Percentiles rank a stretch among this genome's conserved stretches.
These are phyloP conservation scores for Troides aeacus DNA, from an alignment of 2,888 invertebrate species.

Conservation along the genomic window DNA sequence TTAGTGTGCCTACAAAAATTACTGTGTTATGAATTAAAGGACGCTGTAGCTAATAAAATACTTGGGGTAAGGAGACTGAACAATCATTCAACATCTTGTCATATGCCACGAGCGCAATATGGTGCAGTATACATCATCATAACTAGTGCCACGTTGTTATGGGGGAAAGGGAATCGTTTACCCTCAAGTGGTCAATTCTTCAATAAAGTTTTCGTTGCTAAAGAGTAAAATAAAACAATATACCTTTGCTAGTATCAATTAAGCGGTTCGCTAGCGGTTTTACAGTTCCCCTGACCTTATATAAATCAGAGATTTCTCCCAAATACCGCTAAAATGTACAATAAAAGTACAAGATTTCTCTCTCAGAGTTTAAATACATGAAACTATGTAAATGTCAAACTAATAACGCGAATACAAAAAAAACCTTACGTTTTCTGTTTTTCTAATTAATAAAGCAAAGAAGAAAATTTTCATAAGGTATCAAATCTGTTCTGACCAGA, in stretches of 20 bases:
- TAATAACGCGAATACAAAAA: background rate
- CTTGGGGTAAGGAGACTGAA: no score
- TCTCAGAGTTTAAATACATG: background rate
- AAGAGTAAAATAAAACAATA: conserved; percentile 52
- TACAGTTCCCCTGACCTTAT: conserved; percentile 47
- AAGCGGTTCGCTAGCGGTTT: conserved; percentile 54
- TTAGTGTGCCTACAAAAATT: no score
- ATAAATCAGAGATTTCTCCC: conserved; percentile 42
- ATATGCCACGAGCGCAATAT: no score
- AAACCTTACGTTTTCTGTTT: background rate
- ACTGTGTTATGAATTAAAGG: no score
- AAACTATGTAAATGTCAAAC: background rate
- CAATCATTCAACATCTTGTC: no score
- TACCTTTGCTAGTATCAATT: conserved; percentile 54
- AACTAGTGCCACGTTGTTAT: no score
- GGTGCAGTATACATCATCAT: no score
- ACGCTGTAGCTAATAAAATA: no score
- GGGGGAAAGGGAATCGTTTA: no score
- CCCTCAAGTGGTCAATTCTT: conserved; percentile 1
- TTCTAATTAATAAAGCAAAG: no score
- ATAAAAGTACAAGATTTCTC: conserved; percentile 29
- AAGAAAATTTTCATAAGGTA: no score
- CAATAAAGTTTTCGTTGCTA: conserved; percentile 18
- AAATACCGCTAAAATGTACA: conserved; percentile 25
- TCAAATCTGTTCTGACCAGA: no score